Evolutionary conservation across 2,888 invertebrate species (phyloP), one percentile per base, ranked within the genome.

Genomic region (Philereme vetulata): DNA sequence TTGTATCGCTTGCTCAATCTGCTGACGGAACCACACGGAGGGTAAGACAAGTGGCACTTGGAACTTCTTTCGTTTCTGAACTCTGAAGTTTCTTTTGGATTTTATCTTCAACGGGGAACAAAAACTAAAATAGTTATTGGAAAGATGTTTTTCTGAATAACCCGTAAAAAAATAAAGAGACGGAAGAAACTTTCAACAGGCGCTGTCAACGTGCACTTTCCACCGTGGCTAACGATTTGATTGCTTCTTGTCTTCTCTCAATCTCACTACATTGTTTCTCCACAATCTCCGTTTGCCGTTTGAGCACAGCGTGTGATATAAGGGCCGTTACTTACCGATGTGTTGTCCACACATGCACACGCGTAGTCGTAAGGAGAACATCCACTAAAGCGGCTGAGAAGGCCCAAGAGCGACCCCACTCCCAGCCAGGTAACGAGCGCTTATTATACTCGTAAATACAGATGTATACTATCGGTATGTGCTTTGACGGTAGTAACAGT

Each of bases 361-460:
- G 88, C 86, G 86, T 91, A 93, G 93, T 93, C 88, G 92, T 93
- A 88, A 88, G 93, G 90, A 93, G 93, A 91, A 92, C 92, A 75
- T 93, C 93, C 86, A 93, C 92, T 86, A 93, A 93, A 90, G 90
- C 90, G 87, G 89, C 92, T 84, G 93, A 93, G 85, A 93, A 93
- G 90, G 87, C 90, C 85, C 93, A 93, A 91, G 93, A 93, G 77
- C 88, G 93, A 85, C 93, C 93, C 75, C 93, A 93, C 85, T 93
- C 93, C 83, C 93, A 93, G 90, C 93, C 93, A 93, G 93, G 93
- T 93, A 93, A 90, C 79, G 87, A 88, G 88, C 87, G 90, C 90
- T 88, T 88, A 72, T 73, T 80, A 79, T 84, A 80, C 21, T 21
- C 21, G 21, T 21, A 21, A 21, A 80, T 79, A 74, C 76, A 82